A percentile compares a stretch with the other conserved stretches of the same genome.
Conservation (phyloP, 1,140 invertebrate species). For the Drosophila miranda region DNA sequence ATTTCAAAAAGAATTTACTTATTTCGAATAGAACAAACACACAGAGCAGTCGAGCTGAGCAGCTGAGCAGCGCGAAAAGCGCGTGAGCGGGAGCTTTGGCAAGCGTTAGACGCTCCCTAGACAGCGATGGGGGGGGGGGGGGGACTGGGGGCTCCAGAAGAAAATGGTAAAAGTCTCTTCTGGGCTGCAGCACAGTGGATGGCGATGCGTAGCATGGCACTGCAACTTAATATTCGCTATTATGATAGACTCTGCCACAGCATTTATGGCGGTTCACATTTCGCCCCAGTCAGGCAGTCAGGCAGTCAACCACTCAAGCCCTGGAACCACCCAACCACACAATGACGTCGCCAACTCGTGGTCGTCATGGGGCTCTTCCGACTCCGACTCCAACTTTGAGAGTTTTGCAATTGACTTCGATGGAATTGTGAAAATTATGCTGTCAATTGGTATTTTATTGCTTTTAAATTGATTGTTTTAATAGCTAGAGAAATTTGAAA, state of each 20-base stretch:
- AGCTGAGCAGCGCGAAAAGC: constrained; percentile 44
- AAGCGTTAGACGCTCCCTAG: constrained; percentile 54
- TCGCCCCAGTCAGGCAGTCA: constrained; percentile 15
- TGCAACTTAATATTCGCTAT: constrained; percentile 61
- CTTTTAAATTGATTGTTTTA: constrained; percentile 67
- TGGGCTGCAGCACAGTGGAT: constrained; percentile 58
- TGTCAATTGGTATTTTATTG: constrained; percentile 75
- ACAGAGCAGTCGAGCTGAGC: constrained; percentile 36
- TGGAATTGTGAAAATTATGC: constrained; percentile 53
- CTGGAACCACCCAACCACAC: neutral
- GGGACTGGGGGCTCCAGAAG: constrained; percentile 35
- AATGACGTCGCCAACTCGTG: constrained; percentile 20
- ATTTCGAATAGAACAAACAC: constrained; percentile 26
- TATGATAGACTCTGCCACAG: constrained; percentile 31
- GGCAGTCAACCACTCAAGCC: neutral
- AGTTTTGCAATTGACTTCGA: constrained; percentile 61
- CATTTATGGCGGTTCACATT: constrained; percentile 39
- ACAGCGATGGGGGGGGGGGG: constrained; percentile 18
- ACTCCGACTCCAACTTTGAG: neutral
- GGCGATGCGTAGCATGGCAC: constrained; percentile 31
- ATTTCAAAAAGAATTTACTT: constrained; percentile 60
- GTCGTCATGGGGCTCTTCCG: constrained; percentile 10
- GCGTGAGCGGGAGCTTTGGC: constrained; percentile 69
- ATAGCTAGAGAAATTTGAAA: constrained; percentile 15
- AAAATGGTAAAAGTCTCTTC: constrained; percentile 42